Conservation (phyloP, 2,113 vertebrate genomes). For the Hydrolagus affinis region DNA sequence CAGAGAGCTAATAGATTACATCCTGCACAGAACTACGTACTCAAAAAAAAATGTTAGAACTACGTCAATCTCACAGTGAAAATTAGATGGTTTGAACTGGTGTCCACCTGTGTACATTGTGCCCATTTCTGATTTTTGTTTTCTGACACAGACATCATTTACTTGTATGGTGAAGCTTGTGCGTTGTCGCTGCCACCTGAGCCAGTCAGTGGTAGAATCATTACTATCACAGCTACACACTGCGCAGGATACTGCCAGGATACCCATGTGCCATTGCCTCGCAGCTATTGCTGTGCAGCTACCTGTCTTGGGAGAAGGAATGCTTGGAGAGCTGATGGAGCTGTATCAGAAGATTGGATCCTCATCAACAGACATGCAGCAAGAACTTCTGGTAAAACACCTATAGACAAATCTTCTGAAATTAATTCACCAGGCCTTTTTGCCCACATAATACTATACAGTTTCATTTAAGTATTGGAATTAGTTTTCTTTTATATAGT, state of each 20-base stretch:
- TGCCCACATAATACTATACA: too few relatives aligned
- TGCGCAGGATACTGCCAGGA: constrained; percentile 70
- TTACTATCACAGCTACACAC: constrained; percentile 78
- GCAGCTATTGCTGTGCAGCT: constrained; percentile 88
- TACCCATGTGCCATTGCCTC: constrained; percentile 85
- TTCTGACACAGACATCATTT: constrained; percentile 65
- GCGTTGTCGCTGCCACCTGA: constrained; percentile 77
- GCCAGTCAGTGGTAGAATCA: constrained; percentile 80
- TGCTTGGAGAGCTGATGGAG: constrained; percentile 85
- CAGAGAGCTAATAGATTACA: too few relatives aligned
- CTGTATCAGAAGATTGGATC: constrained; percentile 76
- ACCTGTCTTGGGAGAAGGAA: constrained; percentile 82
- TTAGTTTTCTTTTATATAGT: too few relatives aligned
- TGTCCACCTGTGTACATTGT: neutral
- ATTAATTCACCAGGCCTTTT: too few relatives aligned
- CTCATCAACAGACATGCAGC: constrained; percentile 78
- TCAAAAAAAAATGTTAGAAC: too few relatives aligned
- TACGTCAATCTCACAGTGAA: too few relatives aligned
- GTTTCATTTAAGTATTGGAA: too few relatives aligned
- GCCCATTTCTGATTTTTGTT: neutral
- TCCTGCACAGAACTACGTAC: too few relatives aligned
- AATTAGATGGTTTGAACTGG: neutral
- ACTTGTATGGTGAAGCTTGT: constrained; percentile 85
- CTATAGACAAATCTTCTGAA: neutral
- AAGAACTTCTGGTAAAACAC: constrained; percentile 82